Base-by-base conservation (phyloP, 1,140 invertebrate species). In the Zaprionus inermis region DNA sequence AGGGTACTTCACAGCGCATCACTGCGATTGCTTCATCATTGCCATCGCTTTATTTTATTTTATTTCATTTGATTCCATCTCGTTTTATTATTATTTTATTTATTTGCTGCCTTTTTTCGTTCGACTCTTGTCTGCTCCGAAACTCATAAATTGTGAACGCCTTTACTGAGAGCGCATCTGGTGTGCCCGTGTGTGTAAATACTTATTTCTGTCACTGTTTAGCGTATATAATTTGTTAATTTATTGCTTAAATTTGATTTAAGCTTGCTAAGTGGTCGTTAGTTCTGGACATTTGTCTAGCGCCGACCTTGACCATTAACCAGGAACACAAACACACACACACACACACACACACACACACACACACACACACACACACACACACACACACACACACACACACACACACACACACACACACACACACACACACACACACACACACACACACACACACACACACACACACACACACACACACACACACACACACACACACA, bases 191-290 rank as follows among this genome's bases (percentile, higher is more conserved):
- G 34, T 76, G 46, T 60, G 59, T 18, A 44, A 34, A 71, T 70
- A 81, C 49, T 67, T 81, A 71, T 81, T 67, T 65, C 46, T 66
- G 79, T 81, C 79, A 67, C 52, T 75, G 46, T 68, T 71, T 70
- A 63, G 66, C 76, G 76, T 79, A 72, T 65, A 70, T 79, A 71
- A 38, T 71, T 75, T 46, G 44, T 72, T 85, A 81, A 81, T 76
- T 85, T 75, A 84, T 86, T 67, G 75, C 64, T 60, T 70, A 85
- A 78, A 69, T 86, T 85, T 81, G 52, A 77, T 80, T 85, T 73
- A 51, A 72, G 49, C 57, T 73, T 56, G 69, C 64, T 36, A 61
- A 72, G 54, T 60, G 54, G 16, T 18, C 41, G n/a, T 20, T 22
- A 11, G 32, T 34, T 54, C 49, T 56, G 59, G 12, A 55, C 14